Evolutionary conservation across 2,113 vertebrate species (phyloP).

Genomic region (Ammodytes dubius): DNA sequence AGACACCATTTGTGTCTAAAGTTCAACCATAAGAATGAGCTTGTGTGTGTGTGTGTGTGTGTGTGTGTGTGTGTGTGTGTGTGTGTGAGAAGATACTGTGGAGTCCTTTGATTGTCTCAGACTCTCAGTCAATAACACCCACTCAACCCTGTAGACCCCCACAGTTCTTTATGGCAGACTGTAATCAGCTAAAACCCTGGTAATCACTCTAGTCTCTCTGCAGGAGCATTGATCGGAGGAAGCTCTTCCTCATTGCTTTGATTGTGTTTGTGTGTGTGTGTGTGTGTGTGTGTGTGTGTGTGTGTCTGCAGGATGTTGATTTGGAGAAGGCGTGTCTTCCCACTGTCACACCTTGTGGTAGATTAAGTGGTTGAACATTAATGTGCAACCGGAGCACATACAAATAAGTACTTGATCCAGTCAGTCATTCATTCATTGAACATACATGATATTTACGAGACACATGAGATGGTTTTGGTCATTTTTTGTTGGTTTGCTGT

Average conservation of each 20-base stretch:
- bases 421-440: not conserved
- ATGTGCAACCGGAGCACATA: not conserved
- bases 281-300: not conserved
- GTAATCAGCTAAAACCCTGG: conserved; percentile 57
- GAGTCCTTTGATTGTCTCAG: conserved; percentile 17
- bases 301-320: conserved; percentile 27
- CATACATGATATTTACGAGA: too few relatives aligned
- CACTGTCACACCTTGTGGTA: conserved; percentile 14
- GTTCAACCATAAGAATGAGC: too few relatives aligned
- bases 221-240: conserved; percentile 52
- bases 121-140: conserved; percentile 10
- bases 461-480: too few relatives aligned
- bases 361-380: not conserved
- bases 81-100: too few relatives aligned
- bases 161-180: conserved; percentile 28
- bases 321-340: conserved; percentile 9
- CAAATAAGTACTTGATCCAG: conserved; percentile 1
- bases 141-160: conserved; percentile 20
- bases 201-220: conserved; percentile 22
- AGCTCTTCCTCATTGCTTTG: conserved; percentile 54
- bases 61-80: too few relatives aligned
- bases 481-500: too few relatives aligned
- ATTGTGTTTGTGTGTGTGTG: conserved; percentile 20
- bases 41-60: too few relatives aligned
- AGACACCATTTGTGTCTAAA: too few relatives aligned